Evolutionary conservation across 30 jellyfish, hydroid and myxozoan species (phyloP).

Genomic region (Aurelia sp.): DNA sequence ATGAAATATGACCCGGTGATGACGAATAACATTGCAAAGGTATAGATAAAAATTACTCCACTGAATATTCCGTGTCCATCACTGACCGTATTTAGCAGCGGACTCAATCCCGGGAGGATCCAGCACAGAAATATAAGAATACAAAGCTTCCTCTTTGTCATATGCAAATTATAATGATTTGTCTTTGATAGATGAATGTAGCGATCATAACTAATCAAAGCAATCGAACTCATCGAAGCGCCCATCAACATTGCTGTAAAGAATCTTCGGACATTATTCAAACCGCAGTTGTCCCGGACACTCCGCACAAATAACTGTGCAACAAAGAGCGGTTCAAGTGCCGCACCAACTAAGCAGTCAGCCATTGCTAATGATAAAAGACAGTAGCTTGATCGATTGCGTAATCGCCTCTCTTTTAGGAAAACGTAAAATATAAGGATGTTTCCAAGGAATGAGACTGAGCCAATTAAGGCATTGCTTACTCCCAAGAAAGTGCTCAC

Average conservation of each 20-base stretch:
- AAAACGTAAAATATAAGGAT: conserved; percentile 25
- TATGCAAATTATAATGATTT: conserved; percentile 45
- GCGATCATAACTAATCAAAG: conserved; percentile 80
- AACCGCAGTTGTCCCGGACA: conserved; percentile 28
- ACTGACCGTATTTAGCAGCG: conserved; percentile 4
- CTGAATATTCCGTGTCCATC: conserved; percentile 38
- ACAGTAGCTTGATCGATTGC: conserved; percentile 47
- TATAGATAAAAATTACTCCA: conserved; percentile 48
- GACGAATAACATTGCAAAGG: conserved; percentile 34
- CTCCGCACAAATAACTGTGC: conserved; percentile 20
- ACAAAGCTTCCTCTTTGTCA: conserved; percentile 51
- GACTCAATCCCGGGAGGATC: conserved; percentile 67
- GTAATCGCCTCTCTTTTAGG: conserved; percentile 33
- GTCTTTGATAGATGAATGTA: conserved; percentile 67
- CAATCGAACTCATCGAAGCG: conserved; percentile 69
- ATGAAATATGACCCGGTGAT: conserved; percentile 50
- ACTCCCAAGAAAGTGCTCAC: conserved; percentile 18
- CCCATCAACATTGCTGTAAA: conserved; percentile 59
- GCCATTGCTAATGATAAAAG: conserved; percentile 64
- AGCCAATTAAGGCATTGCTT: conserved; percentile 16
- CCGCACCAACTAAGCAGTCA: conserved; percentile 54
- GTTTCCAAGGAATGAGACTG: conserved; percentile 34
- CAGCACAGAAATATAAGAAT: conserved; percentile 42
- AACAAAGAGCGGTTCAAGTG: conserved; percentile 54
- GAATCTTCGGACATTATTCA: conserved; percentile 45